Conservation (phyloP, 1,140 invertebrate species). For the Trichomalopsis sarcophagae region DNA sequence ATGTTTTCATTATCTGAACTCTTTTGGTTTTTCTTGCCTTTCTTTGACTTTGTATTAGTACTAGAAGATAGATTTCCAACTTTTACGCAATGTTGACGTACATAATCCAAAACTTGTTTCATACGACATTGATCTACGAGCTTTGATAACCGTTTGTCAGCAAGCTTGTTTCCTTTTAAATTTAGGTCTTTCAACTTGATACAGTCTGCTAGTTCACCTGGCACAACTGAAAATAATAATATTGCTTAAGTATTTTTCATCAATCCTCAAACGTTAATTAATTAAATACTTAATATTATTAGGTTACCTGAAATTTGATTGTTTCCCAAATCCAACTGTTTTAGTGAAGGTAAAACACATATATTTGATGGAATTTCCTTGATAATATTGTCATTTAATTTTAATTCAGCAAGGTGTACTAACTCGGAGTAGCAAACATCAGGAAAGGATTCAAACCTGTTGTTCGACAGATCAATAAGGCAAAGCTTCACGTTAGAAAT, state of each 20-base stretch:
- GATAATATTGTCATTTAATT: slow-evolving; percentile 82
- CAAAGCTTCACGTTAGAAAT: slow-evolving; percentile 76
- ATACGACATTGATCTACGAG: slow-evolving; percentile 82
- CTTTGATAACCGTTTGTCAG: slow-evolving; percentile 83
- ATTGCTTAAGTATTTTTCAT: too few relatives aligned
- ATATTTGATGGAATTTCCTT: slow-evolving; percentile 78
- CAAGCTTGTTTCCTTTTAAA: slow-evolving; percentile 83
- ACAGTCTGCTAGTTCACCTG: slow-evolving; percentile 66
- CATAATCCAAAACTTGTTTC: slow-evolving; percentile 83
- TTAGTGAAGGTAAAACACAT: slow-evolving; percentile 77
- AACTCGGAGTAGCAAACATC: slow-evolving; percentile 79
- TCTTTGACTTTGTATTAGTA: slow-evolving; percentile 67
- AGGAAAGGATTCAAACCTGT: slow-evolving; percentile 80
- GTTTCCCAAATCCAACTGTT: slow-evolving; percentile 81
- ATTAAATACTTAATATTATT: slow-evolving; percentile 13
- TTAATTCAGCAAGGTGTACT: slow-evolving; percentile 80
- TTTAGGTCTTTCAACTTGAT: slow-evolving; percentile 74
- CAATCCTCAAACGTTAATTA: background rate
- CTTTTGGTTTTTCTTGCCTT: slow-evolving; percentile 74
- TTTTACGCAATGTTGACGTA: slow-evolving; percentile 78
- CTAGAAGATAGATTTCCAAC: slow-evolving; percentile 58
- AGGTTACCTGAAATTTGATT: slow-evolving; percentile 82
- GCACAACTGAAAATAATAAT: slow-evolving; percentile 57
- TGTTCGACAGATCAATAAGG: slow-evolving; percentile 81
- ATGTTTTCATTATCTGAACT: slow-evolving; percentile 61